Evolutionary conservation across 2,888 invertebrate genomes (phyloP).

Genomic region (Zele albiditarsus): DNA sequence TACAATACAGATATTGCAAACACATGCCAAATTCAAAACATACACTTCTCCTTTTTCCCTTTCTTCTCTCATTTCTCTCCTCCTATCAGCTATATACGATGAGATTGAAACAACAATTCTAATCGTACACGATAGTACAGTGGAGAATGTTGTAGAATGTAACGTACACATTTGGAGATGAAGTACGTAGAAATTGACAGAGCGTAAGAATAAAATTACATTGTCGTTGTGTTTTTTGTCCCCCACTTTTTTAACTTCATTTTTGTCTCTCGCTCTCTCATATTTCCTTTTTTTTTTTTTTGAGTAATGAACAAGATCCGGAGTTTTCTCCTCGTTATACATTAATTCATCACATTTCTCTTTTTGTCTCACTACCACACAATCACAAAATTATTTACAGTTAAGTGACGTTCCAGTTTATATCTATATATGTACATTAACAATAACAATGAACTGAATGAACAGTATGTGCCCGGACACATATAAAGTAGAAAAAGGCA

Average conservation of each 20-base stretch:
- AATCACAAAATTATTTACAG: slow-evolving; percentile 26
- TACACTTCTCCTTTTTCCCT: slow-evolving; percentile 13
- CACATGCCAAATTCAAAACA: slow-evolving; percentile 22
- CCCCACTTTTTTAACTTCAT: neutral
- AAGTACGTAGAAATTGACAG: neutral
- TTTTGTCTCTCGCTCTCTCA: neutral
- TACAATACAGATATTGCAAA: neutral
- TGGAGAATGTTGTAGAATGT: neutral
- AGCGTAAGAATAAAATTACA: slow-evolving; percentile 1
- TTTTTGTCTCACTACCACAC: slow-evolving; percentile 25
- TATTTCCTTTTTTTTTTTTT: neutral
- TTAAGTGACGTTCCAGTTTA: neutral
- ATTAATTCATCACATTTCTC: slow-evolving; percentile 28
- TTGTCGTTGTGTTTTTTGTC: neutral
- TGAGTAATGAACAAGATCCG: slow-evolving; percentile 29
- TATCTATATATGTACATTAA: neutral
- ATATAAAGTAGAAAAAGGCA: neutral
- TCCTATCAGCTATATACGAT: slow-evolving; percentile 12
- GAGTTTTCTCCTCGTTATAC: slow-evolving; percentile 41
- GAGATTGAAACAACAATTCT: slow-evolving; percentile 23
- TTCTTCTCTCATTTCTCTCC: neutral
- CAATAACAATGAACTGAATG: slow-evolving; percentile 9
- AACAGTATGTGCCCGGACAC: neutral
- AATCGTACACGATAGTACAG: neutral
- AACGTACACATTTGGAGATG: neutral